Base-by-base conservation (phyloP, 2,113 vertebrate species). In the Mesembrinibis cayennensis region DNA sequence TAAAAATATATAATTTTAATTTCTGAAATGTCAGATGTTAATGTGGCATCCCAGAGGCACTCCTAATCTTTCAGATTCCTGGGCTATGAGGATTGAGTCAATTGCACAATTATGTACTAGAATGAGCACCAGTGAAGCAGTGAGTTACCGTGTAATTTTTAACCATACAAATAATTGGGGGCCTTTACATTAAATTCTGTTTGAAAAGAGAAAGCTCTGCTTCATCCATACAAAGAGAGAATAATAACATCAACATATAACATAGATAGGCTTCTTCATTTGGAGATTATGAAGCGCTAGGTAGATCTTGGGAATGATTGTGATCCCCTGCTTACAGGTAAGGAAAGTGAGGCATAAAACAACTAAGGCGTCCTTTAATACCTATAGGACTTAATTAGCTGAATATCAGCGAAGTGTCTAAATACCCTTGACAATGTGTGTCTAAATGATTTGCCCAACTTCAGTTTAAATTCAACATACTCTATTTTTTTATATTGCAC, bases 1-100 rank as follows among this genome's bases (percentile, higher is more conserved):
- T 56, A 76, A 50, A 86, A 67, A 25, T 34, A 58, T n/a, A 12
- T 63, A 4, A 49, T 78, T 82, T 70, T 79, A 6, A 34, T 79
- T 87, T 90, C 59, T 80, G 69, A 96, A 84, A 77, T 70, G 61
- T 95, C 90, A 94, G 67, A 29, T 76, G 52, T 86, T 84, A 91
- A 76, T 36, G 19, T 62, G 65, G 56, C 44, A 86, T 78, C 69
- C 85, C 90, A 76, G 81, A 72, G 59, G 65, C 49, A 55, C 16
- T 87, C 49, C 73, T 73, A 59, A 55, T 80, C 79, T 85, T 72
- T 88, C 42, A 38, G 36, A 80, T 95, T 84, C 77, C 73, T 83
- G 44, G 25, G 18, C 53, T 82, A 17, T n/a, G 45, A 89, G n/a
- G 42, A 52, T 14, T 50, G 56, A 92, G 66, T 71, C 70, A 77